These are phyloP conservation scores for Calliphora vomitoria DNA, from an alignment of 2,888 invertebrate genomes.

Conservation along the genomic window DNA sequence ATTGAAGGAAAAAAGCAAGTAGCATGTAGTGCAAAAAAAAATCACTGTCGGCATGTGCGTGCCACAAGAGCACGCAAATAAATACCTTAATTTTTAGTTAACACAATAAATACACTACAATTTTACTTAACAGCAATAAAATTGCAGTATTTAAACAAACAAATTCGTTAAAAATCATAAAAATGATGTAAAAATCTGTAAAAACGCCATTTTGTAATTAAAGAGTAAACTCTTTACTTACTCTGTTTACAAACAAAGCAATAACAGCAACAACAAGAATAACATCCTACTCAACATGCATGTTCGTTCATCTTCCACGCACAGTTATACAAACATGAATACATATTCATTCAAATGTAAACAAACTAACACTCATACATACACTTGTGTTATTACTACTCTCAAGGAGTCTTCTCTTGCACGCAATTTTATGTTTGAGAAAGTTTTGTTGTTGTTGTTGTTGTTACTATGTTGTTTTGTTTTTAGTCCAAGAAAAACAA, in stretches of 20 bases:
- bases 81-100: constrained; percentile 63
- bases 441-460: constrained; percentile 1
- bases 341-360: background rate
- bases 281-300: constrained; percentile 41
- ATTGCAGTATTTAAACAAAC: constrained; percentile 16
- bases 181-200: background rate
- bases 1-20: too few species aligned
- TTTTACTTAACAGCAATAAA: background rate
- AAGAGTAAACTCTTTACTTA: constrained; percentile 25
- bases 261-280: constrained; percentile 6
- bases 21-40: constrained; percentile 6
- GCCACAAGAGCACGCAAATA: constrained; percentile 72
- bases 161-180: background rate
- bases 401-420: constrained; percentile 44
- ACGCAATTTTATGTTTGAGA: constrained; percentile 40
- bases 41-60: constrained; percentile 73
- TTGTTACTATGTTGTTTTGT: background rate
- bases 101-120: constrained; percentile 26
- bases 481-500: background rate
- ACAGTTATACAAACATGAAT: background rate
- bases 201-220: background rate
- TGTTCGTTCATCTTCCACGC: constrained; percentile 35
- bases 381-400: background rate
- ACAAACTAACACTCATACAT: background rate
- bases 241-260: constrained; percentile 17